These are phyloP conservation scores for Passer domesticus DNA, from an alignment of 2,113 vertebrate species.

Conservation along the genomic window DNA sequence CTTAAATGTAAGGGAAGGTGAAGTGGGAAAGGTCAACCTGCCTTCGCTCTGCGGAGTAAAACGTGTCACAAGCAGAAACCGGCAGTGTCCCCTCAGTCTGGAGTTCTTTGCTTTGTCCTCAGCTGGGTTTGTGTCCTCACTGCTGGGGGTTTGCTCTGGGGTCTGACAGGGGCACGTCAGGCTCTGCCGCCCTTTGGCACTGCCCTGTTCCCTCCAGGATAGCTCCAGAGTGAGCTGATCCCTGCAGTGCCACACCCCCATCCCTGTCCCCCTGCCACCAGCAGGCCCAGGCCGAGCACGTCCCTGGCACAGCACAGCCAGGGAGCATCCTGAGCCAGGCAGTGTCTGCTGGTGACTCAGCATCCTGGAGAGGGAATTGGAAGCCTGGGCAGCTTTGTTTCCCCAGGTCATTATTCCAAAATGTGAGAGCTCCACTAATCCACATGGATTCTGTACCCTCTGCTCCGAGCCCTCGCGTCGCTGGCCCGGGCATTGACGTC, in stretches of 20 bases:
- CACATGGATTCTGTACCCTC: not conserved
- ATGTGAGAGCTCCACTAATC: not conserved
- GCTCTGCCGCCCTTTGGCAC: not conserved
- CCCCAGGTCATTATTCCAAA: not conserved
- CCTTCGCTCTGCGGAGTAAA: not conserved
- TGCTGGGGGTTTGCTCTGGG: not conserved
- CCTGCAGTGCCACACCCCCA: not conserved
- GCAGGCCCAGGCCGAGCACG: not conserved
- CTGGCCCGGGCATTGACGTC: fast-evolving
- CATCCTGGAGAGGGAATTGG: not conserved
- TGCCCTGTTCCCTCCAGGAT: not conserved
- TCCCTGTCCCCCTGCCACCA: not conserved
- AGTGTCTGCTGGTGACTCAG: not conserved
- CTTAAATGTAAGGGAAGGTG: not conserved
- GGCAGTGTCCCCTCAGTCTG: not conserved
- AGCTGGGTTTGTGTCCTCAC: not conserved
- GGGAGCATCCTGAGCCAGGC: not conserved
- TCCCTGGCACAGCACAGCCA: not conserved
- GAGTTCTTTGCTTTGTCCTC: conserved; percentile 25
- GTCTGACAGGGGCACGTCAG: no score
- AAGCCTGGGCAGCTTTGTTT: not conserved
- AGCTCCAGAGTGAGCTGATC: not conserved
- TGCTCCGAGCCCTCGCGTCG: fast-evolving
- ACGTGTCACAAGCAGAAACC: not conserved
- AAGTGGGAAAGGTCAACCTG: not conserved